Percentiles rank a stretch among this genome's conserved stretches.
phyloP scores from a whole-genome alignment of 1,140 invertebrate species.

The Cardiocondyla obscurior region DNA sequence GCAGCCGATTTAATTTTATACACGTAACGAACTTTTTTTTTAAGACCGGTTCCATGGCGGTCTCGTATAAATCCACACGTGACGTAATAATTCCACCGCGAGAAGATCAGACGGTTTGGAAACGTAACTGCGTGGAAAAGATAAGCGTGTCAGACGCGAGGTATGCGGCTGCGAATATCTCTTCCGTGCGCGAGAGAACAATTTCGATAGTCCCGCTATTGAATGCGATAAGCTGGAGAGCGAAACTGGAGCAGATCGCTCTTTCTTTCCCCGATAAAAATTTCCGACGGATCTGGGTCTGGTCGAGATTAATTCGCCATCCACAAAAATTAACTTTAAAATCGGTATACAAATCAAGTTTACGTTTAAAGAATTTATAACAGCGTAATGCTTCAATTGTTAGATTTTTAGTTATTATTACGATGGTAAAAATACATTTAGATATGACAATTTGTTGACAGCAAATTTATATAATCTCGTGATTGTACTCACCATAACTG shows the following conservation, averaged over 20 bases:
- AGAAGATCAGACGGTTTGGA: constrained; percentile 49
- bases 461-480: neutral
- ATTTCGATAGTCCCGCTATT: neutral
- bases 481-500: constrained; percentile 61
- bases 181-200: neutral
- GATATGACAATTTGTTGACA: neutral
- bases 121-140: constrained; percentile 12
- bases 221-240: neutral
- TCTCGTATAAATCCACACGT: constrained; percentile 61
- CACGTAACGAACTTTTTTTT: constrained; percentile 61
- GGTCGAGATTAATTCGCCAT: neutral
- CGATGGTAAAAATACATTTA: neutral
- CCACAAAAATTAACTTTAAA: neutral
- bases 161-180: neutral
- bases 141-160: neutral
- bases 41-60: constrained; percentile 62
- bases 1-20: constrained; percentile 44
- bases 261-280: neutral
- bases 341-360: neutral
- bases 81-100: constrained; percentile 59
- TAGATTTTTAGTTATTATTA: neutral
- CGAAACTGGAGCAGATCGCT: constrained; percentile 17
- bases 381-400: neutral
- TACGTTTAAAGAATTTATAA: neutral
- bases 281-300: neutral